phyloP scores from a whole-genome alignment of 2,797 vertebrate species.

The Propithecus deckenii region DNA sequence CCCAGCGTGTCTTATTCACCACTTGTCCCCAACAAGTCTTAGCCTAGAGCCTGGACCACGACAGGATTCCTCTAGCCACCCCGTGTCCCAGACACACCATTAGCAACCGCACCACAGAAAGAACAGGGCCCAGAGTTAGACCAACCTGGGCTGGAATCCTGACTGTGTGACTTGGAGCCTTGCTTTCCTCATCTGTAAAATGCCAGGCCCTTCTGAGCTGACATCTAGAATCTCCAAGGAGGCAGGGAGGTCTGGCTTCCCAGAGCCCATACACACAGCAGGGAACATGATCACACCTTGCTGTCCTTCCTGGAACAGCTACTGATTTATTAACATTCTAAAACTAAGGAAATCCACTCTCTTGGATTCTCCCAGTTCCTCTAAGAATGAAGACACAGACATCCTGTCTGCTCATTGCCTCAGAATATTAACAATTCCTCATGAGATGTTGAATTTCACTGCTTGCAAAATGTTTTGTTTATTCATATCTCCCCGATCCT shows the following conservation, averaged over 20 bases:
- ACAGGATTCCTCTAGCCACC: neutral
- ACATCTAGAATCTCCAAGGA: neutral
- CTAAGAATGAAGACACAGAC: slow-evolving; percentile 23
- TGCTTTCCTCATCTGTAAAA: neutral
- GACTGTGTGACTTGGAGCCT: neutral
- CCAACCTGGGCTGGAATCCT: neutral
- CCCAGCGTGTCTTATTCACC: neutral
- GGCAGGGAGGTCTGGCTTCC: neutral
- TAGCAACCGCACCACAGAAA: neutral
- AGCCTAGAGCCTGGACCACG: neutral
- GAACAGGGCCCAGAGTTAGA: neutral
- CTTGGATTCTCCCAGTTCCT: slow-evolving; percentile 14
- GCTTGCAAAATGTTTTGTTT: slow-evolving; percentile 25
- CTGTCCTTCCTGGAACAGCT: neutral
- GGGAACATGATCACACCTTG: neutral
- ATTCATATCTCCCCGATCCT: neutral
- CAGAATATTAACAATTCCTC: neutral
- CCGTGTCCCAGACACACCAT: neutral
- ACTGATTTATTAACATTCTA: neutral
- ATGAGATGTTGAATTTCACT: neutral
- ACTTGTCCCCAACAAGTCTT: neutral
- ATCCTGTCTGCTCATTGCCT: neutral
- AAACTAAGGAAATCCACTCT: neutral
- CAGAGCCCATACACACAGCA: neutral
- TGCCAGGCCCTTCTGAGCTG: neutral